Evolutionary conservation across 2,797 vertebrate genomes (phyloP), one percentile per base, ranked within the genome.

Genomic region (Botia almorhae): DNA sequence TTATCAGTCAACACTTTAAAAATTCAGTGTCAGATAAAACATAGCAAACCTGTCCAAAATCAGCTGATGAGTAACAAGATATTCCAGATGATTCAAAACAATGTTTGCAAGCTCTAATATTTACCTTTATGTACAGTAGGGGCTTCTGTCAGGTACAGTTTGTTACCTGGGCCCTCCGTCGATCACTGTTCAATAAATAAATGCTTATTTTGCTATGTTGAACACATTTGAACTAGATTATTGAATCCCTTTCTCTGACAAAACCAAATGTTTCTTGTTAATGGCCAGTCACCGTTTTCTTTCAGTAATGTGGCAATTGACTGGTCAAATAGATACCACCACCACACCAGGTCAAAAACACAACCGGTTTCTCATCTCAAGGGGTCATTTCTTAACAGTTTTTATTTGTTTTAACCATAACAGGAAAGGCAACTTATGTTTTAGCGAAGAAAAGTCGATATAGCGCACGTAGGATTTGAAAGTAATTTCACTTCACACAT

Each of bases 11-110:
- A 26, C 74, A 82, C 13, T 74, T 74, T 39, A 14, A 79, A 70
- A 77, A 43, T 16, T 5, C 64, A 1, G 26, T 48, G 36, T 68
- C 39, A 53, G 68, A 69, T 72, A 63, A 73, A 76, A 43, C n/a
- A 17, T 7, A 56, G 13, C 6, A 70, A 78, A 83, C 78, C 77
- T 23, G 69, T 74, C 60, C 39, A 64, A 77, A 77, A 67, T 2
- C 7, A 53, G 82, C 82, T 83, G 82, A 83, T 16, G 16, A 3
- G 23, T 71, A 67, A 78, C 78, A 72, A 6, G 48, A 83, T 76
- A 67, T 21, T 56, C 23, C 13, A 21, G 50, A 11, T 19, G 0
- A 19, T 53, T 8, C 29, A 46, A 36, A 75, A 65, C 51, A 33
- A 60, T 14, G n/a, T 61, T 23, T 5, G 53, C 2, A 14, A 10